A percentile compares a stretch with the other conserved stretches of the same genome.
phyloP scores from a whole-genome alignment of 2,888 invertebrate genomes.

The Erebia palarica region DNA sequence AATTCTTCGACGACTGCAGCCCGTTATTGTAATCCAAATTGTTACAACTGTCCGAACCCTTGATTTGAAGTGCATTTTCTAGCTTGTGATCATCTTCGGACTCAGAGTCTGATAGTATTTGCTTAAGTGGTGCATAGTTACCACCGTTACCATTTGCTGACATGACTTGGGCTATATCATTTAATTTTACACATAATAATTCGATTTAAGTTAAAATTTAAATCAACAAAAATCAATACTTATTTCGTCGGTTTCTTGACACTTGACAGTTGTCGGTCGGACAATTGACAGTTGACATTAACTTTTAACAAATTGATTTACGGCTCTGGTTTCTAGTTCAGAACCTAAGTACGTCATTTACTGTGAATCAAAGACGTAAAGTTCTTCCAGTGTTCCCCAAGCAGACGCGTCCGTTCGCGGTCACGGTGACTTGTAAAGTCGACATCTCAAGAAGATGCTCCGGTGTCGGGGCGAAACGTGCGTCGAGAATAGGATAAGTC shows the following conservation, averaged over 20 bases:
- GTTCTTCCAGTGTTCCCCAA: too few relatives aligned
- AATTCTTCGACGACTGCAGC: slow-evolving; percentile 71
- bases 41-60: slow-evolving; percentile 66
- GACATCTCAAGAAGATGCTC: too few relatives aligned
- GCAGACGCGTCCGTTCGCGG: too few relatives aligned
- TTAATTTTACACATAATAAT: slow-evolving; percentile 25
- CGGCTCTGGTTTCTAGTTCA: too few relatives aligned
- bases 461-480: too few relatives aligned
- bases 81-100: slow-evolving; percentile 86
- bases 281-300: too few relatives aligned
- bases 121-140: slow-evolving; percentile 89
- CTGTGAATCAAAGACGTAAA: too few relatives aligned
- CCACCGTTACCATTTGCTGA: slow-evolving; percentile 73
- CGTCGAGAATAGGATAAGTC: too few relatives aligned
- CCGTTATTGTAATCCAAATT: slow-evolving; percentile 75
- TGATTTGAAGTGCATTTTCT: slow-evolving; percentile 62
- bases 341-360: too few relatives aligned
- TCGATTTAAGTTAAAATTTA: slow-evolving; percentile 3
- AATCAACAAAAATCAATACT: slow-evolving; percentile 37
- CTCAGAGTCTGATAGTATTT: slow-evolving; percentile 89
- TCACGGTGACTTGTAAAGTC: too few relatives aligned
- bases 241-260: neutral
- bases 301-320: too few relatives aligned
- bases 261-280: too few relatives aligned
- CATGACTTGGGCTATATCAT: slow-evolving; percentile 54